Conservation (phyloP, 2,888 invertebrate species). For the Euproctis similis region DNA sequence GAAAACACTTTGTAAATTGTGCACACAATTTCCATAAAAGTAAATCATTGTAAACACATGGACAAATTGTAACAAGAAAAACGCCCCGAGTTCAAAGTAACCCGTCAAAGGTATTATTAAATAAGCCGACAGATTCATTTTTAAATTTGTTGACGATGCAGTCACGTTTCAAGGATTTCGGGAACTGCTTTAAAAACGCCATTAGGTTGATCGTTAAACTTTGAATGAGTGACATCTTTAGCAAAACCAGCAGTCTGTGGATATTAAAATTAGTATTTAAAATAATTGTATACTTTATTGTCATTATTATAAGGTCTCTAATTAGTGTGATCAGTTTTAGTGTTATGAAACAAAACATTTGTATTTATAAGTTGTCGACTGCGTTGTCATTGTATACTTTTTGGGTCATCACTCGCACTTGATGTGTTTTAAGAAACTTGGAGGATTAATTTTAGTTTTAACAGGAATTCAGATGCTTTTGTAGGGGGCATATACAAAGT, state of each 20-base stretch:
- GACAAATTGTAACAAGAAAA: constrained; percentile 41
- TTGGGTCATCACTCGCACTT: constrained; percentile 62
- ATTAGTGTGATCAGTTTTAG: constrained; percentile 1
- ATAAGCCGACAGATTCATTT: constrained; percentile 60
- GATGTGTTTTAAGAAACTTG: constrained; percentile 59
- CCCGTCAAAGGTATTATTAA: constrained; percentile 54
- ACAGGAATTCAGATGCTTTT: constrained; percentile 48
- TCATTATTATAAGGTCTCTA: constrained; percentile 2
- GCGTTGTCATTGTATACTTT: constrained; percentile 54
- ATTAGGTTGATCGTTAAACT: constrained; percentile 73
- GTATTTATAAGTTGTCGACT: constrained; percentile 58
- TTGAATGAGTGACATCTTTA: constrained; percentile 72
- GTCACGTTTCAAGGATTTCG: constrained; percentile 72
- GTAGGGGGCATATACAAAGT: constrained; percentile 30
- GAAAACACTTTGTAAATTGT: constrained; percentile 1
- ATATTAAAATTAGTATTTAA: neutral
- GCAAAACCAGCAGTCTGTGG: constrained; percentile 29
- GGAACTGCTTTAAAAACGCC: constrained; percentile 69
- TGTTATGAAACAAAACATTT: constrained; percentile 21
- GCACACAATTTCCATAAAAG: constrained; percentile 13
- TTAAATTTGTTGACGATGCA: constrained; percentile 67
- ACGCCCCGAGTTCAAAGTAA: constrained; percentile 58
- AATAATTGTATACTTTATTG: constrained; percentile 19
- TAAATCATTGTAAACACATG: constrained; percentile 28
- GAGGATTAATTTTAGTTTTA: constrained; percentile 62